Percentiles rank a stretch among this genome's conserved stretches.
phyloP scores from a whole-genome alignment of 2,113 vertebrate species.

The Marcusenius ussheri region DNA sequence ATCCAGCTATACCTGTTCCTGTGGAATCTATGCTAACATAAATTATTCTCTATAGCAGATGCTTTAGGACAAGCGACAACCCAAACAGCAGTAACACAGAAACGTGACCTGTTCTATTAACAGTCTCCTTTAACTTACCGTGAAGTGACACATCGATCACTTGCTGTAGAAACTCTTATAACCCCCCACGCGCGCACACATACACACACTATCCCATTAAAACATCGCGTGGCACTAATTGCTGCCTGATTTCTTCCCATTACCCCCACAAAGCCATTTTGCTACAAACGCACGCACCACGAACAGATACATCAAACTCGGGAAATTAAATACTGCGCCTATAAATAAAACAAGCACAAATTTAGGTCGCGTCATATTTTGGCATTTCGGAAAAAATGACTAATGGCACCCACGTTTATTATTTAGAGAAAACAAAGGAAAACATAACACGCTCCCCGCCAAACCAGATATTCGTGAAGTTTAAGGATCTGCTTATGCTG shows the following conservation, averaged over 20 bases:
- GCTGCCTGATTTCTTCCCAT: neutral
- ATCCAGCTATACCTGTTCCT: neutral
- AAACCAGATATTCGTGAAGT: neutral
- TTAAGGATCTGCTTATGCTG: neutral
- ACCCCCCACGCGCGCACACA: neutral
- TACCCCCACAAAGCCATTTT: neutral
- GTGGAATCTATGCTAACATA: neutral
- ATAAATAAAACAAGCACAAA: neutral
- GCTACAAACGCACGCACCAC: neutral
- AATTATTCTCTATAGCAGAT: neutral
- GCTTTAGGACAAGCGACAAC: neutral
- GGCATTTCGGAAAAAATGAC: neutral
- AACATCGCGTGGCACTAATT: neutral
- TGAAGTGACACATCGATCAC: neutral
- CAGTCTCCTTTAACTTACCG: neutral
- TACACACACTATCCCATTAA: neutral
- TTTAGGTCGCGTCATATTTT: neutral
- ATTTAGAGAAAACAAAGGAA: neutral
- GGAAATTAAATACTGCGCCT: neutral
- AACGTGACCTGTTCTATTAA: neutral
- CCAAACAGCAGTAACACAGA: neutral
- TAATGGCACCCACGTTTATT: neutral
- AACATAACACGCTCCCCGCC: neutral
- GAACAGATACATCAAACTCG: neutral
- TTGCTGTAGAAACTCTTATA: neutral